A percentile compares a stretch with the other conserved stretches of the same genome.
These are phyloP conservation scores for Drosophila ironensis DNA, from an alignment of 1,140 invertebrate species.

Conservation along the genomic window DNA sequence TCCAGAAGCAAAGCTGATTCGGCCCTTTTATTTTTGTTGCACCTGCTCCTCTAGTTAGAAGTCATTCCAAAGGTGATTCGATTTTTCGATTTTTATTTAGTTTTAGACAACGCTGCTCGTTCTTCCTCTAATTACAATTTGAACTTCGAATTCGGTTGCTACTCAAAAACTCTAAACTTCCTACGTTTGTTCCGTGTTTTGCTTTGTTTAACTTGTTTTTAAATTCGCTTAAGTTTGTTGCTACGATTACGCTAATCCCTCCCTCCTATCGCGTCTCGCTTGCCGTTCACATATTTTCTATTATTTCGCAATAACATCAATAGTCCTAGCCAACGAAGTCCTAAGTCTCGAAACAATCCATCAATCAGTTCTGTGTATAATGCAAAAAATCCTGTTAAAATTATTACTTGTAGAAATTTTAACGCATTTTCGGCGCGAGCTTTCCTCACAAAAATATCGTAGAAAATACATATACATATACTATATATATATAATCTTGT, in stretches of 20 bases:
- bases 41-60: no score
- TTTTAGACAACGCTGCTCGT: slow-evolving; percentile 23
- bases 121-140: slow-evolving; percentile 27
- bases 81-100: slow-evolving; percentile 37
- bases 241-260: slow-evolving; percentile 23
- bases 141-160: slow-evolving; percentile 13
- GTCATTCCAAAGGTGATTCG: slow-evolving; percentile 5
- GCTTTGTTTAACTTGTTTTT: slow-evolving; percentile 31
- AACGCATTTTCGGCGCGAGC: slow-evolving; percentile 47
- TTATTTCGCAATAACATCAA: slow-evolving; percentile 76
- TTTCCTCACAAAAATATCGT: slow-evolving; percentile 42
- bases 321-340: slow-evolving; percentile 57
- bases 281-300: slow-evolving; percentile 56
- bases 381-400: slow-evolving; percentile 60
- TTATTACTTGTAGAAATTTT: slow-evolving; percentile 53
- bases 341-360: slow-evolving; percentile 34
- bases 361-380: slow-evolving; percentile 58
- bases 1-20: slow-evolving; percentile 64
- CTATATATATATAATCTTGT: slow-evolving; percentile 23
- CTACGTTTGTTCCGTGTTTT: slow-evolving; percentile 5
- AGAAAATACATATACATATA: slow-evolving; percentile 44
- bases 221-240: slow-evolving; percentile 63
- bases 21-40: no score
- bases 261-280: slow-evolving; percentile 1
- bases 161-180: slow-evolving; percentile 20